Percentiles rank a stretch among this genome's conserved stretches.
These are phyloP conservation scores for Aurelia aurita DNA, from an alignment of 30 jellyfish, hydroid and myxozoan genomes.

Conservation along the genomic window DNA sequence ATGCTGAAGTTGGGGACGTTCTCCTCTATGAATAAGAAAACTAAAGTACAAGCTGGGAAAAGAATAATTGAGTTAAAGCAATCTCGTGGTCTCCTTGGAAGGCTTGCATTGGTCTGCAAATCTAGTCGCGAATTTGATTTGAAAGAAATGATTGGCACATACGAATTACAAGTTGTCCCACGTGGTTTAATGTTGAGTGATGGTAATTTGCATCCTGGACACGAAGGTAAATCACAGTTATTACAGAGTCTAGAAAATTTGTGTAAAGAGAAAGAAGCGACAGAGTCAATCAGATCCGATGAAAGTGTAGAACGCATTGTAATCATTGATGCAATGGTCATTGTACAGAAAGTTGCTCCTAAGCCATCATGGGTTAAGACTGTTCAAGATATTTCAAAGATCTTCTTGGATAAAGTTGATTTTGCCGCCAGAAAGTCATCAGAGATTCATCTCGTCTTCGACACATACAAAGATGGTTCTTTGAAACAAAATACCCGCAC, in stretches of 20 bases:
- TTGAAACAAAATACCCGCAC: neutral
- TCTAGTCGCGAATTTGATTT: neutral
- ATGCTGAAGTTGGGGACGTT: neutral
- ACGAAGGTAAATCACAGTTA: neutral
- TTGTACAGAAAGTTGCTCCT: neutral
- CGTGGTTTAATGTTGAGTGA: no score
- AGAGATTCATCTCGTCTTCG: neutral
- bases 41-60: neutral
- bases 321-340: conserved; percentile 1
- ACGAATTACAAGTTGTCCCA: neutral
- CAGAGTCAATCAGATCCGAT: no score
- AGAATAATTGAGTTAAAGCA: neutral
- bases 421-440: no score
- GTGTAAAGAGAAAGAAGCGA: no score
- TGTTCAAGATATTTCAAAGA: neutral
- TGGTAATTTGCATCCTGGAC: neutral
- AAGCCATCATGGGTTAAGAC: neutral
- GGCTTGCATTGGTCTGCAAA: conserved; percentile 3
- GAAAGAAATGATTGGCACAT: neutral
- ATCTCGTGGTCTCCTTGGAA: neutral
- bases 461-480: neutral
- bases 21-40: neutral
- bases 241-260: no score
- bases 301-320: neutral
- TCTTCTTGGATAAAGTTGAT: neutral